phyloP scores from a whole-genome alignment of 2,113 vertebrate species.

The Chauna torquata region DNA sequence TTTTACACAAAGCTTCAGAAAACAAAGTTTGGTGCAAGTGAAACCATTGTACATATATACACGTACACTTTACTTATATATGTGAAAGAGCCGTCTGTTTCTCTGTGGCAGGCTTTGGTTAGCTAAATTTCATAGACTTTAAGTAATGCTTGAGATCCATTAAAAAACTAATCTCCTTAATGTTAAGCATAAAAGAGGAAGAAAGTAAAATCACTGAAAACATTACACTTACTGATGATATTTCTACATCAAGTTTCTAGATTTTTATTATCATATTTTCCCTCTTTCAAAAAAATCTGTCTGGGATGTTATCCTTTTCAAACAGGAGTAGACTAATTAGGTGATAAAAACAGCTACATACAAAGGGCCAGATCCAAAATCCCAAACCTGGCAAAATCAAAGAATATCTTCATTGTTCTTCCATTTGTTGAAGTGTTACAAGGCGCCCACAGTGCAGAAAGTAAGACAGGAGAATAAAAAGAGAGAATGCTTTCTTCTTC shows the following conservation, averaged over 20 bases:
- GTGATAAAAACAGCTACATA: background rate
- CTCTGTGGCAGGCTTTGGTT: background rate
- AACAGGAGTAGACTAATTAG: background rate
- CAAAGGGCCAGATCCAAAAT: background rate
- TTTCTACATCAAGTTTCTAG: background rate
- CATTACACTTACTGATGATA: background rate
- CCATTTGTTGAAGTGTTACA: background rate
- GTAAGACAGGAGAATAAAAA: background rate
- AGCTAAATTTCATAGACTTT: background rate
- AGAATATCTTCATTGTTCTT: background rate
- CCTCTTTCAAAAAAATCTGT: background rate
- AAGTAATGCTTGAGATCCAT: background rate
- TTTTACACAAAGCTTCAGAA: background rate
- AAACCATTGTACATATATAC: background rate
- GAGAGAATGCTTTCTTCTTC: background rate
- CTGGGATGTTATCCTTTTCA: background rate
- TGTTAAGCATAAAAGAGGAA: background rate
- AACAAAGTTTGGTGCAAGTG: background rate
- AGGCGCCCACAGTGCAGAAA: background rate
- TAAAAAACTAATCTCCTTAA: background rate
- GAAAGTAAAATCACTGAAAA: background rate
- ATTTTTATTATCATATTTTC: background rate
- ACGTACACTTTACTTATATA: background rate
- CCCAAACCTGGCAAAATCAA: background rate
- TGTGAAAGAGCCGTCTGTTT: background rate